Percentiles rank a stretch among this genome's conserved stretches.
phyloP scores from a whole-genome alignment of 2,113 vertebrate species.

The Hucho hucho region DNA sequence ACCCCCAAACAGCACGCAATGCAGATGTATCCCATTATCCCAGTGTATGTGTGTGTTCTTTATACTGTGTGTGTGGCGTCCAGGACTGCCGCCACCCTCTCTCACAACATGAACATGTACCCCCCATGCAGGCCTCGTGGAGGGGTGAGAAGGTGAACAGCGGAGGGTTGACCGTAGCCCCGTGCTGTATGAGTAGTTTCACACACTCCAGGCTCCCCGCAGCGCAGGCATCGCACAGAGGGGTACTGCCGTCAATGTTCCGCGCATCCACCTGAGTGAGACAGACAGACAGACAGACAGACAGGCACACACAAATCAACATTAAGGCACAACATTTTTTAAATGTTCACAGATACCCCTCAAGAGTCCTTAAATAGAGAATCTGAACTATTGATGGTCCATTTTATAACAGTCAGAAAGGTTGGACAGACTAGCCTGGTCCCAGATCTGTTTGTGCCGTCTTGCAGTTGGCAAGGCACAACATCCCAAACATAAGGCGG shows the following conservation, averaged over 20 bases:
- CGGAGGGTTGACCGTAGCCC: slow-evolving; percentile 86
- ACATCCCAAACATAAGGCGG: not conserved
- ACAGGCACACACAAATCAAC: not conserved
- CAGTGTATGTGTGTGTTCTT: not conserved
- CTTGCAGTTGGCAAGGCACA: no score
- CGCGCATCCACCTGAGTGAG: slow-evolving; percentile 83
- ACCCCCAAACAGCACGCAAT: no score
- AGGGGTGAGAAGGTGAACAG: slow-evolving; percentile 83
- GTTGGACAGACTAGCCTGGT: not conserved
- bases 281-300: not conserved
- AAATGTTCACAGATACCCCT: not conserved
- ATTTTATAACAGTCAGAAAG: not conserved
- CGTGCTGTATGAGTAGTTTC: slow-evolving; percentile 78
- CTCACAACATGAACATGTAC: slow-evolving; percentile 54
- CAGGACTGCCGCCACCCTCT: not conserved
- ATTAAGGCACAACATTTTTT: not conserved
- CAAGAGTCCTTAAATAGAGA: not conserved
- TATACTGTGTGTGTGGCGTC: not conserved
- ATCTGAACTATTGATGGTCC: no score
- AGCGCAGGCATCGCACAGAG: slow-evolving; percentile 86
- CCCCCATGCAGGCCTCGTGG: slow-evolving; percentile 91
- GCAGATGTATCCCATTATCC: not conserved
- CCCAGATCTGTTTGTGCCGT: not conserved
- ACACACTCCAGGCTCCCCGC: slow-evolving; percentile 85
- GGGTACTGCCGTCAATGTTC: slow-evolving; percentile 89